Evolutionary conservation across 2,888 invertebrate genomes (phyloP).

Genomic region (Luperina nickerlii): DNA sequence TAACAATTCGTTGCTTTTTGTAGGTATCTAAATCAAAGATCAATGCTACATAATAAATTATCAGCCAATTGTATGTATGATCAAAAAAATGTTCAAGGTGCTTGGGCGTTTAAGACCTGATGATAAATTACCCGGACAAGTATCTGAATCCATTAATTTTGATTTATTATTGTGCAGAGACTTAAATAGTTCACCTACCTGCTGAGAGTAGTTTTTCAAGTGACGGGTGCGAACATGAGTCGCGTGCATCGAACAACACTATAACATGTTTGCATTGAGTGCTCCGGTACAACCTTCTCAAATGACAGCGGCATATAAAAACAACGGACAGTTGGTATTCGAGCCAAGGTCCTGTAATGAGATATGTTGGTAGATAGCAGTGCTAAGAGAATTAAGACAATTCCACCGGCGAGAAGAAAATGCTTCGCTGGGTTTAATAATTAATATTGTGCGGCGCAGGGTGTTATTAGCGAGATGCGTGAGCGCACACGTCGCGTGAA

Average conservation of each 20-base stretch:
- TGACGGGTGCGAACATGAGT: conserved; percentile 71
- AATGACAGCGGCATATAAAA: conserved; percentile 88
- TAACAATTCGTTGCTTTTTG: conserved; percentile 24
- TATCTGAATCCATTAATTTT: conserved; percentile 56
- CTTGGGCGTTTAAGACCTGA: conserved; percentile 15
- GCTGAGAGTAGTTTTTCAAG: conserved; percentile 71
- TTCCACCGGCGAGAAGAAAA: conserved; percentile 77
- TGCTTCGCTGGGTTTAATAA: conserved; percentile 72
- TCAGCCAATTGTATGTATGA: conserved; percentile 35
- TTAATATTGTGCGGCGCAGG: conserved; percentile 70
- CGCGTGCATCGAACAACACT: conserved; percentile 69
- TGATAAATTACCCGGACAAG: conserved; percentile 48
- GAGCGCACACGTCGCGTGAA: conserved; percentile 56
- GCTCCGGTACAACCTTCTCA: conserved; percentile 87
- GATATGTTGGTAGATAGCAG: conserved; percentile 87
- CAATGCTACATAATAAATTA: conserved; percentile 44
- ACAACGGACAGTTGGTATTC: conserved; percentile 89
- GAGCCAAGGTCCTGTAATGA: conserved; percentile 89
- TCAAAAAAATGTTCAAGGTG: conserved; percentile 55
- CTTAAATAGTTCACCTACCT: conserved; percentile 70
- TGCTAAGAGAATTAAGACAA: conserved; percentile 83
- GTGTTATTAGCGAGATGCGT: conserved; percentile 62
- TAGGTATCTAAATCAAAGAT: conserved; percentile 49
- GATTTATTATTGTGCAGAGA: conserved; percentile 65
- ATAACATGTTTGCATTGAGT: conserved; percentile 88